These are phyloP conservation scores for Cataglyphis altisquamis DNA, from an alignment of 2,888 invertebrate species.

Conservation along the genomic window DNA sequence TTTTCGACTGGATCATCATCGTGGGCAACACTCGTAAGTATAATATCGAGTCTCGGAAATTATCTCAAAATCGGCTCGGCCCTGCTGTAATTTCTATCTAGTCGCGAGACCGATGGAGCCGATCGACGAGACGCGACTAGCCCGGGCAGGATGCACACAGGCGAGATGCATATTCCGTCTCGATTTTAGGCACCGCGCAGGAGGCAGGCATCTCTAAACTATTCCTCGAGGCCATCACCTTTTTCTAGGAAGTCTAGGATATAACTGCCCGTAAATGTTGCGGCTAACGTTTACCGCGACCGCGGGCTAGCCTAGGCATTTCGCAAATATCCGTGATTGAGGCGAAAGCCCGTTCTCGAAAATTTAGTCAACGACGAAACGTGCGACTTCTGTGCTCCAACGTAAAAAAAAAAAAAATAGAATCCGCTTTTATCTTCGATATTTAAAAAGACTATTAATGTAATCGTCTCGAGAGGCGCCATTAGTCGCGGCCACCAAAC, in stretches of 20 bases:
- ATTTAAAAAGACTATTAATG: neutral
- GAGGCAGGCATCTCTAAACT: constrained; percentile 59
- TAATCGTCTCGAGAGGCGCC: neutral
- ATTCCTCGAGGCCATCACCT: constrained; percentile 70
- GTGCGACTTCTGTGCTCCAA: neutral
- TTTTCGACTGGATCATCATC: constrained; percentile 66
- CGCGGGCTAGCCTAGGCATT: constrained; percentile 31
- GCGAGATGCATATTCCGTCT: constrained; percentile 67
- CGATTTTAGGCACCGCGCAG: constrained; percentile 48
- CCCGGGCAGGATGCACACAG: constrained; percentile 62
- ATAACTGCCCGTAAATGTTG: constrained; percentile 58
- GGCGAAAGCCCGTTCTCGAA: constrained; percentile 11
- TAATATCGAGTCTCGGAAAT: constrained; percentile 74
- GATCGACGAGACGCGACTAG: constrained; percentile 54
- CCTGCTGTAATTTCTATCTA: constrained; percentile 69
- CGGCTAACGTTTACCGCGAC: constrained; percentile 55
- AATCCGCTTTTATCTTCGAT: neutral
- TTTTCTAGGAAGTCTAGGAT: constrained; percentile 73
- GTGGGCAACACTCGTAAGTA: constrained; percentile 69
- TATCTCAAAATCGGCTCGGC: constrained; percentile 75
- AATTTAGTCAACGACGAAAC: constrained; percentile 6
- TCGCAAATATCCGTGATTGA: constrained; percentile 25
- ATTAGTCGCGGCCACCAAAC: neutral
- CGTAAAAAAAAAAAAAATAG: neutral
- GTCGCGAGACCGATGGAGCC: constrained; percentile 48